Evolutionary conservation across 1,140 invertebrate species (phyloP).

Genomic region (Centruroides sculpturatus): DNA sequence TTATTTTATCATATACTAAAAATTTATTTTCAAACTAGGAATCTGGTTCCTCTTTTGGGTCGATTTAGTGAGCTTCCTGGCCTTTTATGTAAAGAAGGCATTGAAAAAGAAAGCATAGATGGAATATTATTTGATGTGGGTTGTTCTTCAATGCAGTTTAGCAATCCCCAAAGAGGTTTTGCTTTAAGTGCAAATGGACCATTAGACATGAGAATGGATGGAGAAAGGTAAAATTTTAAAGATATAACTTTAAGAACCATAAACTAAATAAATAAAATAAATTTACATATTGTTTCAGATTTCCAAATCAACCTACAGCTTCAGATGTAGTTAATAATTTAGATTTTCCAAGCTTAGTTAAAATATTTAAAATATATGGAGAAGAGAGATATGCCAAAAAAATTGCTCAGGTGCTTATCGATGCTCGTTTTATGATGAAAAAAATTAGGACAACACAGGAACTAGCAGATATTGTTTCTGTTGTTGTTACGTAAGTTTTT

Average conservation of each 20-base stretch:
- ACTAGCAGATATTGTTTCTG: conserved; percentile 54
- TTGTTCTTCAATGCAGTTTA: conserved; percentile 92
- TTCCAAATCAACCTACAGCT: conserved; percentile 54
- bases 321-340: conserved; percentile 66
- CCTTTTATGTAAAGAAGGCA: conserved; percentile 42
- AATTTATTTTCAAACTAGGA: not conserved
- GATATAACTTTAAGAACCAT: too few species aligned
- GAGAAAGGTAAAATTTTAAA: conserved; percentile 33
- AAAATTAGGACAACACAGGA: conserved; percentile 67
- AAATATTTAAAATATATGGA: conserved; percentile 75
- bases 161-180: conserved; percentile 66
- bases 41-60: conserved; percentile 58
- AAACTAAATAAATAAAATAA: too few species aligned
- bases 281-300: conserved; percentile 13
- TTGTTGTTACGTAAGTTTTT: conserved; percentile 11
- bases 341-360: conserved; percentile 57
- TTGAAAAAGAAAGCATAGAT: conserved; percentile 54
- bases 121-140: conserved; percentile 85
- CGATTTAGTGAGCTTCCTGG: conserved; percentile 70
- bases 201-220: conserved; percentile 93
- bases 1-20: not conserved
- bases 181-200: conserved; percentile 65
- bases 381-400: conserved; percentile 75
- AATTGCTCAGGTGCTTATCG: conserved; percentile 74
- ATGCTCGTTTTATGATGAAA: conserved; percentile 66